Percentiles rank a stretch among this genome's conserved stretches.
phyloP scores from a whole-genome alignment of 2,113 vertebrate species.

The Lampris megalopsis region DNA sequence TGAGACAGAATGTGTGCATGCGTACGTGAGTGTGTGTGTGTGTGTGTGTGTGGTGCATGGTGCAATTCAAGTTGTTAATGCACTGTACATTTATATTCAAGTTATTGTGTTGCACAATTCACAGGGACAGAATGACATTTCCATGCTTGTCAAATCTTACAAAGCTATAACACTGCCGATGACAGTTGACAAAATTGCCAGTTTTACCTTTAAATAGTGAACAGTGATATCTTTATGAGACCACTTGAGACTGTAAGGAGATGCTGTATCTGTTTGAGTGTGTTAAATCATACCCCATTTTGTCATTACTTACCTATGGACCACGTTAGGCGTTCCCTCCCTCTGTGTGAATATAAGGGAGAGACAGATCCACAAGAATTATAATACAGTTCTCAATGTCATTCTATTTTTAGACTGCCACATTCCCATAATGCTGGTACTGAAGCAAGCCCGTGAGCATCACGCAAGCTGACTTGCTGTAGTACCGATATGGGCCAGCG shows the following conservation, averaged over 20 bases:
- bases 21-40: too few relatives aligned
- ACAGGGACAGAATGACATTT: not conserved
- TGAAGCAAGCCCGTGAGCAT: not conserved
- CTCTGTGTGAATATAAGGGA: slow-evolving; percentile 53
- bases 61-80: not conserved
- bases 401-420: slow-evolving; percentile 51
- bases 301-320: slow-evolving; percentile 38
- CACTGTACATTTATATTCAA: not conserved
- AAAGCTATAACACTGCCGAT: slow-evolving; percentile 2
- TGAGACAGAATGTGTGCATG: too few relatives aligned
- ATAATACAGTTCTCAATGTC: slow-evolving; percentile 47
- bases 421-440: slow-evolving; percentile 28
- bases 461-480: slow-evolving; percentile 10
- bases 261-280: not conserved
- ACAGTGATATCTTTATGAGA: not conserved
- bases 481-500: slow-evolving; percentile 50
- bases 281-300: not conserved
- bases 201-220: not conserved
- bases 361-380: slow-evolving; percentile 28
- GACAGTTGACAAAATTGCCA: not conserved
- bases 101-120: too few relatives aligned
- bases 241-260: not conserved
- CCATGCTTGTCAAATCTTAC: not conserved
- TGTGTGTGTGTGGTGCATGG: not conserved
- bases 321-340: slow-evolving; percentile 75